These are phyloP conservation scores for Drosophila athabasca DNA, from an alignment of 1,140 invertebrate genomes.

Conservation along the genomic window DNA sequence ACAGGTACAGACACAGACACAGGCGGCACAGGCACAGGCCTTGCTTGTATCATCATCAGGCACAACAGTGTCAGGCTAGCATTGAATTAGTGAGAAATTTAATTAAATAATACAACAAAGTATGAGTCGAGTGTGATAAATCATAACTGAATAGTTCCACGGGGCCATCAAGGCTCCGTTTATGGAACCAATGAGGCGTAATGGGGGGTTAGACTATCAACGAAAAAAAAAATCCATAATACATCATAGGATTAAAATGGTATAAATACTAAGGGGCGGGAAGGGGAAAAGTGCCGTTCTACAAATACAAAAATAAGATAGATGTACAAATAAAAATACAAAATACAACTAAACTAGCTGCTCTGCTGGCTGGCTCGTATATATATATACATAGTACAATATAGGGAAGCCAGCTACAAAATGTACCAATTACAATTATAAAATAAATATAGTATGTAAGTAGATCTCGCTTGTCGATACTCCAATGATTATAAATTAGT, in stretches of 20 bases:
- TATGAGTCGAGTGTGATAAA: conserved; percentile 1
- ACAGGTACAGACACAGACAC: too few species aligned
- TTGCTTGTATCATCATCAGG: conserved; percentile 60
- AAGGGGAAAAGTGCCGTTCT: conserved; percentile 72
- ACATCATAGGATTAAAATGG: conserved; percentile 12
- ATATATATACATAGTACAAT: conserved; percentile 7
- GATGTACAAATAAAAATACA: conserved; percentile 43
- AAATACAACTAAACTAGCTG: conserved; percentile 25
- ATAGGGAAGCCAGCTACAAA: conserved; percentile 58
- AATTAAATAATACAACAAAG: conserved; percentile 6
- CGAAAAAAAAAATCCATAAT: conserved; percentile 13
- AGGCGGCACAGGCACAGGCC: conserved; percentile 5
- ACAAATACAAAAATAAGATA: conserved; percentile 73
- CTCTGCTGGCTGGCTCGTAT: conserved; percentile 27
- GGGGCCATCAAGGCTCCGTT: conserved; percentile 21
- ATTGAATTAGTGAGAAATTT: conserved; percentile 40
- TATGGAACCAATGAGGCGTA: conserved; percentile 15
- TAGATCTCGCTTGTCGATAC: too few species aligned
- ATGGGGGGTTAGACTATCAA: conserved; percentile 45
- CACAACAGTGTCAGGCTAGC: conserved; percentile 68
- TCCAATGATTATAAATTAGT: conserved; percentile 24
- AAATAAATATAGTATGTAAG: conserved; percentile 1
- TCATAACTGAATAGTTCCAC: conserved; percentile 17
- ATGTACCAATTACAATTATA: conserved; percentile 40
- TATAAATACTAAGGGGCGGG: conserved; percentile 1